phyloP scores from a whole-genome alignment of 53 echinoderm and acorn worm genomes.

The Pentamera pediparva region DNA sequence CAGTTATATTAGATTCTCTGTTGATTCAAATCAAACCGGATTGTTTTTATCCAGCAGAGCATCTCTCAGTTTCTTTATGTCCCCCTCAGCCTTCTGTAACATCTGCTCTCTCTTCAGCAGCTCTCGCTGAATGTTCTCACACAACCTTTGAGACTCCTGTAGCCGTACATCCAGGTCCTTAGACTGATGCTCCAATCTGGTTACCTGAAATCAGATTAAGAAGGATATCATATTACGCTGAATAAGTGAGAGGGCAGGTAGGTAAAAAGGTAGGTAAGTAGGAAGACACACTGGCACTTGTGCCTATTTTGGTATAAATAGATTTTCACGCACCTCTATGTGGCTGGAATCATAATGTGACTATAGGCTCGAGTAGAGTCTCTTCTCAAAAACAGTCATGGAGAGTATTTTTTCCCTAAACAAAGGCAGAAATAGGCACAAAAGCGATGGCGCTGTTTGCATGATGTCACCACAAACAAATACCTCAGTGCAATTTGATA shows the following conservation, averaged over 20 bases:
- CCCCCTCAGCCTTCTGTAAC: constrained; percentile 35
- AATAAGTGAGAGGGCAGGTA: not conserved
- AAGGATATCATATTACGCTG: not conserved
- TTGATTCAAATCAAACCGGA: constrained; percentile 10
- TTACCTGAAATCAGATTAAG: not conserved
- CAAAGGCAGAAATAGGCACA: no score
- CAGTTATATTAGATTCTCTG: no score
- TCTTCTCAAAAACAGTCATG: no score
- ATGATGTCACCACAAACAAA: no score
- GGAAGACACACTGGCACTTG: not conserved
- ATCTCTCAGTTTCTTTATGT: constrained; percentile 35
- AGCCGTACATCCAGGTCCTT: constrained; percentile 6
- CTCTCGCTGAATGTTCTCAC: constrained; percentile 24
- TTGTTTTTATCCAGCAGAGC: constrained; percentile 4
- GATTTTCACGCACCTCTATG: no score
- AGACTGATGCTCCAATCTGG: not conserved
- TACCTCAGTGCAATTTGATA: no score
- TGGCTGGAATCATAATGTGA: no score
- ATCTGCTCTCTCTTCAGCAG: constrained; percentile 22
- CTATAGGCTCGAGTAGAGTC: no score
- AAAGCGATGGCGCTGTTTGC: no score
- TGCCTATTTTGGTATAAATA: no score
- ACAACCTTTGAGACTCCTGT: constrained; percentile 9
- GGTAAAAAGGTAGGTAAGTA: not conserved
- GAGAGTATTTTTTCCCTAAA: no score